Conservation (phyloP, 2,113 vertebrate genomes). For the Melospiza georgiana region DNA sequence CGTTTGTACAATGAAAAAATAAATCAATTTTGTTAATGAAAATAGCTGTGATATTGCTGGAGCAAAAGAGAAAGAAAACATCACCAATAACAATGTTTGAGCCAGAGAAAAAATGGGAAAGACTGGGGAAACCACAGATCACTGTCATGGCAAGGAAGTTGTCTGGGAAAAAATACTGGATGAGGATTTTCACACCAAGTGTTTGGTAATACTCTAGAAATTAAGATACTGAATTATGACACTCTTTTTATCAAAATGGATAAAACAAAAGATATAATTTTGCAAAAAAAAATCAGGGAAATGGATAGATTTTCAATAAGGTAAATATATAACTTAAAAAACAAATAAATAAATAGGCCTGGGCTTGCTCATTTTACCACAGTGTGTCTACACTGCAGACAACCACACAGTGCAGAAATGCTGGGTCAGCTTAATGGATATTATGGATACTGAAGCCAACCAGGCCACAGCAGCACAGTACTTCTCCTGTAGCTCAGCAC, state of each 20-base stretch:
- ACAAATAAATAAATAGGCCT: neutral
- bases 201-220: neutral
- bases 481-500: neutral
- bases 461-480: neutral
- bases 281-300: neutral
- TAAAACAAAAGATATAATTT: neutral
- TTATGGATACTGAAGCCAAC: neutral
- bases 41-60: neutral
- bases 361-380: neutral
- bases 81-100: neutral
- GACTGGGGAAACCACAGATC: neutral
- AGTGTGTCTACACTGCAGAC: neutral
- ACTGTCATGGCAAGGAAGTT: neutral
- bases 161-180: neutral
- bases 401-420: neutral
- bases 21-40: neutral
- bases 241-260: neutral
- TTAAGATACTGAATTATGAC: neutral
- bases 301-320: neutral
- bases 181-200: neutral
- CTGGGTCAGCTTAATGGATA: neutral
- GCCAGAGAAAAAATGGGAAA: neutral
- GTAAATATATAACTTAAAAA: neutral
- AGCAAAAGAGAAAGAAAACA: neutral
- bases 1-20: neutral